Conservation (phyloP, 2,888 invertebrate species). For the Ferdinandea cuprea region DNA sequence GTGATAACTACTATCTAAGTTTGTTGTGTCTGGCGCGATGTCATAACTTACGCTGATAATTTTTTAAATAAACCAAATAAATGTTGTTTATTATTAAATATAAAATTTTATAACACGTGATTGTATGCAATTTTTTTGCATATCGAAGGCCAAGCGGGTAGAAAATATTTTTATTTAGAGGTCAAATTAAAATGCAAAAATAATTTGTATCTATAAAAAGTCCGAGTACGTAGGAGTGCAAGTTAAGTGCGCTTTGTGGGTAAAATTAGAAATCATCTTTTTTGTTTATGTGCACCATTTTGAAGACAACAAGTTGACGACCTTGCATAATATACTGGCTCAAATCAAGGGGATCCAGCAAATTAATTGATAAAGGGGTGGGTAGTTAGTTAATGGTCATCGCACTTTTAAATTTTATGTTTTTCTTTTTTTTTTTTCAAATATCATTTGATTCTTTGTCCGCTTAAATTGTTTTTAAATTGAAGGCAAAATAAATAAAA, state of each 20-base stretch:
- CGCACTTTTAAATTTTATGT: constrained; percentile 19
- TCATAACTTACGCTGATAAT: constrained; percentile 19
- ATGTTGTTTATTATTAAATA: constrained; percentile 22
- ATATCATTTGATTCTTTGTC: constrained; percentile 12
- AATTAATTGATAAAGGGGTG: not conserved
- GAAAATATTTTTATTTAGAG: not conserved
- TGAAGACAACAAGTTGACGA: constrained; percentile 1
- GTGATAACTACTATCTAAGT: constrained; percentile 45
- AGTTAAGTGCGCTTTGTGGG: not conserved
- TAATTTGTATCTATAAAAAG: not conserved
- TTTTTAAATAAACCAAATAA: constrained; percentile 9
- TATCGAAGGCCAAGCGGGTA: not conserved
- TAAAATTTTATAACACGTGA: constrained; percentile 14
- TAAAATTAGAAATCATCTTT: constrained; percentile 9
- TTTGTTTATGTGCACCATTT: constrained; percentile 13
- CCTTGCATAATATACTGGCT: constrained; percentile 1
- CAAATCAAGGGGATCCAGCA: constrained; percentile 11
- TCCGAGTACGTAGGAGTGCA: not conserved
- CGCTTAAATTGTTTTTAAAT: not conserved
- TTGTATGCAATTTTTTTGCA: constrained; percentile 14
- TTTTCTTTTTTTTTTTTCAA: constrained; percentile 7
- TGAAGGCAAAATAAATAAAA: not conserved
- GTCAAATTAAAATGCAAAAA: not conserved
- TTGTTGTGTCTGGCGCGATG: constrained; percentile 60
- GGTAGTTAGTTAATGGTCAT: constrained; percentile 3